A percentile compares a stretch with the other conserved stretches of the same genome.
Conservation (phyloP, 30 jellyfish, hydroid and myxozoan species). For the Cassiopea xamachana region DNA sequence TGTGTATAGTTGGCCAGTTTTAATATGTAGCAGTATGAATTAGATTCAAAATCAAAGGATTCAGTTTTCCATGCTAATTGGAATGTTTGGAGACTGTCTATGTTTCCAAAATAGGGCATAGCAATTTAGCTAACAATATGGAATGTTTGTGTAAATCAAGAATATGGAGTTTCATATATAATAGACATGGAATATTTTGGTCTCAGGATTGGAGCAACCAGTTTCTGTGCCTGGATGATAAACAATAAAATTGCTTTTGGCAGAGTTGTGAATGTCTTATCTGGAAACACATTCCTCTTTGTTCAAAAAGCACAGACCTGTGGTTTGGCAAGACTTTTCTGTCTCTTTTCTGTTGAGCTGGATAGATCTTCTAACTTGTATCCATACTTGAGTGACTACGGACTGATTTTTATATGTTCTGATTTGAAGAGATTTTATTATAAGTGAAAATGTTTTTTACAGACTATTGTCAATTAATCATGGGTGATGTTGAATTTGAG, state of each 20-base stretch:
- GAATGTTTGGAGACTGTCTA: too few species aligned
- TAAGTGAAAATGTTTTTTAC: not conserved
- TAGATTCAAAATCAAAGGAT: too few species aligned
- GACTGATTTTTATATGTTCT: not conserved
- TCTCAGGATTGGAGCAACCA: not conserved
- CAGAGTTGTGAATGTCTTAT: not conserved
- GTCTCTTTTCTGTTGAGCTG: not conserved
- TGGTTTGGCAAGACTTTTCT: not conserved
- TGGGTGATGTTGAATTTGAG: conserved; percentile 90
- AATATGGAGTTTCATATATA: too few species aligned
- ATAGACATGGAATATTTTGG: not conserved
- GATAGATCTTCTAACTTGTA: not conserved
- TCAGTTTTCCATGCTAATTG: too few species aligned
- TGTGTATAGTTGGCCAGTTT: too few species aligned
- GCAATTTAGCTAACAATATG: too few species aligned
- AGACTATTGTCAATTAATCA: not conserved
- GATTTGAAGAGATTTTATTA: not conserved
- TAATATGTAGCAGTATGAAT: too few species aligned
- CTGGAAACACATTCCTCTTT: not conserved
- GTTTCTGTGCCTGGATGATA: not conserved
- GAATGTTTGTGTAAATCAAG: too few species aligned
- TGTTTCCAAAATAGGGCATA: too few species aligned
- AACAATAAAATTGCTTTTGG: not conserved
- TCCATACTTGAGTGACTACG: not conserved
- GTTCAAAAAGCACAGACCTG: not conserved